Base-by-base conservation (phyloP, 2,113 vertebrate genomes). In the Jaculus jaculus region DNA sequence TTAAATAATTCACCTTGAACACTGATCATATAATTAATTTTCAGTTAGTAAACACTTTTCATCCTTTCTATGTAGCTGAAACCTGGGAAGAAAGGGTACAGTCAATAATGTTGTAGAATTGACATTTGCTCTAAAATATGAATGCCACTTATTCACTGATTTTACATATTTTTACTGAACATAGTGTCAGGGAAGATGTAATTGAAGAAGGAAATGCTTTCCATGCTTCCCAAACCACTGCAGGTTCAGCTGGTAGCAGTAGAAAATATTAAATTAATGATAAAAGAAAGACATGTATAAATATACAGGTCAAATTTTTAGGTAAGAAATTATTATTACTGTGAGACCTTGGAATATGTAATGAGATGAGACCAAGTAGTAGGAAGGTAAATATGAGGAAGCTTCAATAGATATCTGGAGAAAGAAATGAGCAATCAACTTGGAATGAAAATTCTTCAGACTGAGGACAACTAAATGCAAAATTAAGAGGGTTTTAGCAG, bases 281-380 rank as follows among this genome's bases (percentile, higher is more conserved):
- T 0, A 12, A 26, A n/a, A 75, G 3, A 58, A 1, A 79, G 11
- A 83, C 47, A 83, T 17, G 2, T 66, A 24, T 26, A 84, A 77
- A 68, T 28, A 8, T 16, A 34, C 78, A 16, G 10, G 20, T 73
- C 58, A 58, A 73, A 65, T 87, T 7, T 47, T 5, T 30, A 2
- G 2, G 34, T n/a, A 37, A n/a, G 32, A 32, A n/a, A 18, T 60
- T 3, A 82, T 24, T 65, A 65, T 58, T 30, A 72, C 12, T 30
- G 4, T 13, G 17, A 28, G 17, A 18, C 13, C 12, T 68, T 37
- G 20, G 16, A n/a, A 32, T 26, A 2, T 28, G 24, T 32, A 30
- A 8, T 1, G 1, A 1, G 4, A 21, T 18, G 24, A 65, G 17
- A 23, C 16, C n/a, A 18, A 78, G 30, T 32, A 73, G 3, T 9